Conservation (phyloP, 2,113 vertebrate species). For the Periophthalmodon schlosseri region DNA sequence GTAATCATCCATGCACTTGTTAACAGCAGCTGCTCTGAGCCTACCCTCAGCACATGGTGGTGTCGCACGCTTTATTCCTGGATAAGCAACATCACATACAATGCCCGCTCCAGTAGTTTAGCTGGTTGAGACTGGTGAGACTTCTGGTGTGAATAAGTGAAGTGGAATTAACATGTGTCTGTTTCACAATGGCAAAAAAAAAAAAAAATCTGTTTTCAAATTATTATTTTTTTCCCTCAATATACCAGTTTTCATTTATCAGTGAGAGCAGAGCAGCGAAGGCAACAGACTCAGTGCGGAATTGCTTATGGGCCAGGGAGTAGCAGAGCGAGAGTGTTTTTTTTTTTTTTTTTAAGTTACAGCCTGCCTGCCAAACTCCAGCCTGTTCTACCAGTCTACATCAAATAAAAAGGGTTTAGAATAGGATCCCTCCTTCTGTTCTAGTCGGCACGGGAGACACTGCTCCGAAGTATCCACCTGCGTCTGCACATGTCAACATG, state of each 20-base stretch:
- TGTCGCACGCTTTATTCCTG: background rate
- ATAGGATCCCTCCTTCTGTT: constrained; percentile 22
- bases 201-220: background rate
- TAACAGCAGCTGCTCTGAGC: background rate
- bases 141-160: background rate
- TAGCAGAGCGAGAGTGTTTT: background rate
- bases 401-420: constrained; percentile 10
- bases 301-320: background rate
- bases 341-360: background rate
- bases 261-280: background rate
- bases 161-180: background rate
- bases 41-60: background rate
- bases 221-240: background rate
- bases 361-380: background rate
- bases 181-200: background rate
- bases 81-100: background rate
- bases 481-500: constrained; percentile 6
- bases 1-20: background rate
- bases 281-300: background rate
- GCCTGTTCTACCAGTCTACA: constrained; percentile 11
- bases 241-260: background rate
- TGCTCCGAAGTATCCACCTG: constrained; percentile 20
- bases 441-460: constrained; percentile 4
- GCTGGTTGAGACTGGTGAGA: background rate
- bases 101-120: background rate